These are phyloP conservation scores for Cyprinodon variegatus DNA, from an alignment of 2,113 vertebrate genomes.

Conservation along the genomic window DNA sequence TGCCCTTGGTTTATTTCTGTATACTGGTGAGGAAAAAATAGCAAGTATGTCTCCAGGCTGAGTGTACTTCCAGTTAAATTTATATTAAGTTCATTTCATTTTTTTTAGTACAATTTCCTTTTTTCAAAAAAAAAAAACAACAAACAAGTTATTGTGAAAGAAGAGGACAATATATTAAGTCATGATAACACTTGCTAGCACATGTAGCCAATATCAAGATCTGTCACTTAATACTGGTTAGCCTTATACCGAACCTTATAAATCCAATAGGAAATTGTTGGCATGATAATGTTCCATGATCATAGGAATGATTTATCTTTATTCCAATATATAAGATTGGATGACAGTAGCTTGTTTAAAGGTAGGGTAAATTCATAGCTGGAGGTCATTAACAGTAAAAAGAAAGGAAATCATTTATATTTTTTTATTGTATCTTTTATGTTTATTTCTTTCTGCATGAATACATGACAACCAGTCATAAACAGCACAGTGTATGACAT, in stretches of 20 bases:
- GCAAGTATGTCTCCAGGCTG: no score
- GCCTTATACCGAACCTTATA: neutral
- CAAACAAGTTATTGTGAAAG: no score
- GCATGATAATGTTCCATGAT: neutral
- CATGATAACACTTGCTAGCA: no score
- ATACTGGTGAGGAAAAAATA: no score
- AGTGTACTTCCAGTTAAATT: no score
- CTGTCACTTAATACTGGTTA: no score
- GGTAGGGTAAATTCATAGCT: constrained; percentile 46
- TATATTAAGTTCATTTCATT: no score
- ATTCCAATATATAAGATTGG: constrained; percentile 63
- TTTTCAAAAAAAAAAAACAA: no score
- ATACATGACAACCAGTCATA: constrained; percentile 7
- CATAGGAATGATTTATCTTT: constrained; percentile 40
- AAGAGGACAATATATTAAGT: no score
- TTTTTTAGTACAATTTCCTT: no score
- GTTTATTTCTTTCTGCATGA: neutral
- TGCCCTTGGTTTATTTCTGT: no score
- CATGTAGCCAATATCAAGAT: no score
- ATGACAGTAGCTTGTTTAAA: constrained; percentile 42
- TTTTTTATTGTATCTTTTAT: neutral
- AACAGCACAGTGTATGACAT: constrained; percentile 1
- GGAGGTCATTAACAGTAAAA: constrained; percentile 6
- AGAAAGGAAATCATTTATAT: constrained; percentile 1
- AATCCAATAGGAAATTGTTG: neutral